Conservation (phyloP, 2,888 invertebrate genomes). For the Lagria hirta region DNA sequence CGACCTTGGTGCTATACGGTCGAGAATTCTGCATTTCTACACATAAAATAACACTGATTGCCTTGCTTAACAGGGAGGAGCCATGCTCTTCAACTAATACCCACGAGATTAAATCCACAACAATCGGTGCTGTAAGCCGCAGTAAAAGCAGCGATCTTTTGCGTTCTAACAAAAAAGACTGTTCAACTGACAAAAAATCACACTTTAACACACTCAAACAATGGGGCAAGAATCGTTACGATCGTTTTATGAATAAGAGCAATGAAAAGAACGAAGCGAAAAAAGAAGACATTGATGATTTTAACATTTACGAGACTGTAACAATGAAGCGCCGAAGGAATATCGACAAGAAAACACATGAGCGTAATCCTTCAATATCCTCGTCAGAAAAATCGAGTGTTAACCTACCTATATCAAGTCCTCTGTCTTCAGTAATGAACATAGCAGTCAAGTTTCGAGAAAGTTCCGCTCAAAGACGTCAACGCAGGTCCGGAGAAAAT, state of each 20-base stretch:
- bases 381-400: constrained; percentile 71
- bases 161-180: constrained; percentile 55
- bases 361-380: constrained; percentile 73
- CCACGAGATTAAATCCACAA: constrained; percentile 57
- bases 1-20: no score
- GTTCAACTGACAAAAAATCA: constrained; percentile 65
- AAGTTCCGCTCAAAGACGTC: constrained; percentile 69
- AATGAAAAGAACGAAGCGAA: constrained; percentile 59
- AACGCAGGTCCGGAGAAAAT: constrained; percentile 64
- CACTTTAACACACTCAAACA: constrained; percentile 81
- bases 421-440: constrained; percentile 60
- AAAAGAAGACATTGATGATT: constrained; percentile 60
- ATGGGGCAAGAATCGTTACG: constrained; percentile 79
- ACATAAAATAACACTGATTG: constrained; percentile 27
- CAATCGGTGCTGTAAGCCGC: constrained; percentile 60
- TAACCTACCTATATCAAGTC: constrained; percentile 57
- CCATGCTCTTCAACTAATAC: constrained; percentile 41
- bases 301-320: constrained; percentile 67
- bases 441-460: constrained; percentile 75
- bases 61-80: constrained; percentile 47
- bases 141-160: constrained; percentile 78
- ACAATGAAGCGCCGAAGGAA: constrained; percentile 64
- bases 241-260: constrained; percentile 71
- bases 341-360: constrained; percentile 66
- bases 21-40: constrained; percentile 25